Evolutionary conservation across 1,140 invertebrate genomes (phyloP), one percentile per base, ranked within the genome.

Genomic region (Sinonovacula constricta): DNA sequence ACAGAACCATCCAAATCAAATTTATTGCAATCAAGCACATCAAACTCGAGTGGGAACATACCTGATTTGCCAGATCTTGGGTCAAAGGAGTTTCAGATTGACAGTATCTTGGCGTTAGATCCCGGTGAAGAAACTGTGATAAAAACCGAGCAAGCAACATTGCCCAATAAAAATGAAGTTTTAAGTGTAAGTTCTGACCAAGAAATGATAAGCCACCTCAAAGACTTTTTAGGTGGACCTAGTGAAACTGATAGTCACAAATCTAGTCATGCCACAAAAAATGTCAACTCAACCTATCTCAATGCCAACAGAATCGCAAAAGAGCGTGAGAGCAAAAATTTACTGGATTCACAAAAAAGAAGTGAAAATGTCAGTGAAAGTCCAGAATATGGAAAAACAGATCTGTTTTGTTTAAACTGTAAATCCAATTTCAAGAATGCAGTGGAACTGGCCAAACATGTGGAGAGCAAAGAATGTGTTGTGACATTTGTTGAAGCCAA

Each of bases 341-440:
- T n/a, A n/a, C n/a, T n/a, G n/a, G n/a, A n/a, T n/a, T n/a, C n/a
- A n/a, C n/a, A n/a, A n/a, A n/a, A 53, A 60, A 3, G 0, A 22
- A 3, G 5, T 28, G n/a, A 3, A 15, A 24, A 22, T 15, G 4
- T 30, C 24, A 22, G 3, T 10, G 53, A 76, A 22, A n/a, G n/a
- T n/a, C n/a, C n/a, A n/a, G n/a, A n/a, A n/a, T n/a, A n/a, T n/a
- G n/a, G n/a, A n/a, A n/a, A n/a, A n/a, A n/a, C n/a, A n/a, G n/a
- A n/a, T n/a, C n/a, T n/a, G n/a, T n/a, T n/a, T n/a, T n/a, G n/a
- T n/a, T n/a, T n/a, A n/a, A n/a, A n/a, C n/a, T n/a, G n/a, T n/a
- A n/a, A n/a, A n/a, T 76, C 72, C 12, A 76, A 62, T 28, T 76
- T 66, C 33, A 36, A 56, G 5, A 76, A 76, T 76, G 72, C 72